Evolutionary conservation across 2,888 invertebrate species (phyloP).

Genomic region (Clostera curtula): DNA sequence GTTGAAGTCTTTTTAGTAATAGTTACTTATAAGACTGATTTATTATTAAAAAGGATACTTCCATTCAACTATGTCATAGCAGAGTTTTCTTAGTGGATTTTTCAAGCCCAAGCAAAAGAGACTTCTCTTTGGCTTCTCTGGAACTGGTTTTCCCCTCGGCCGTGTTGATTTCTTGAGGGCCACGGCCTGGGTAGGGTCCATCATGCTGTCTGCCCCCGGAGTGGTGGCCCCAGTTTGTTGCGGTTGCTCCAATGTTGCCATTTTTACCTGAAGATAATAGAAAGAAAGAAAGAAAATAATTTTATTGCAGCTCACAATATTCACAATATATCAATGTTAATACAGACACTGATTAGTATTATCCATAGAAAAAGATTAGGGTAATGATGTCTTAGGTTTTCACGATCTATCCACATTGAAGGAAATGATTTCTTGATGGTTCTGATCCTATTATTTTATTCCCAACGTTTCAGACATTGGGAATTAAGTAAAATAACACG

Average conservation of each 20-base stretch:
- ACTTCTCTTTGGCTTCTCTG: constrained; percentile 92
- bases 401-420: too few species aligned
- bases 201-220: constrained; percentile 44
- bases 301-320: too few species aligned
- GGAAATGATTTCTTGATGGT: too few species aligned
- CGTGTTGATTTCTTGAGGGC: constrained; percentile 76
- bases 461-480: too few species aligned
- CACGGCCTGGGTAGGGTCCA: constrained; percentile 47
- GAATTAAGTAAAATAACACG: too few species aligned
- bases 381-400: too few species aligned
- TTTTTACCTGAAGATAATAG: constrained; percentile 42
- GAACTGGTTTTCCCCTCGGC: constrained; percentile 86
- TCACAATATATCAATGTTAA: too few species aligned
- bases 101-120: constrained; percentile 93
- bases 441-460: too few species aligned
- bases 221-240: constrained; percentile 44
- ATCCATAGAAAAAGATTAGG: too few species aligned
- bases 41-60: constrained; percentile 92
- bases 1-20: too few species aligned
- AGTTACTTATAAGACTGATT: constrained; percentile 4
- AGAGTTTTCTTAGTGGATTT: constrained; percentile 95
- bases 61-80: constrained; percentile 98
- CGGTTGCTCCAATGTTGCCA: constrained; percentile 48
- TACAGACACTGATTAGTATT: too few species aligned
- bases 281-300: too few species aligned